Evolutionary conservation across 2,888 invertebrate species (phyloP).

Genomic region (Pasiphila rectangulata): DNA sequence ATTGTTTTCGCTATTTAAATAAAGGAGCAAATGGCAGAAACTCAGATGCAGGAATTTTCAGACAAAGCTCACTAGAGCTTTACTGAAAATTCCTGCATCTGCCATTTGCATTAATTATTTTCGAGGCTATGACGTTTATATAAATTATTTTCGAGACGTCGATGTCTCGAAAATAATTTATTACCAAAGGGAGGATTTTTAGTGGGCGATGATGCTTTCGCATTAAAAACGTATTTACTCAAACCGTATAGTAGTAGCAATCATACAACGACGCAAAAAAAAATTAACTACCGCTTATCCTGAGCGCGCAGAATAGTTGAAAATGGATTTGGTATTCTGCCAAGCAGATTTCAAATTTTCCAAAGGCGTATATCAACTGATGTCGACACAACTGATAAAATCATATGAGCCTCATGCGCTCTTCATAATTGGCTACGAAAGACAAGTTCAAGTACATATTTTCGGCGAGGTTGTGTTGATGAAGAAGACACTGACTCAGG

Average conservation of each 20-base stretch:
- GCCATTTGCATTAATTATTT: too few species aligned
- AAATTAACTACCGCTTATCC: constrained; percentile 21
- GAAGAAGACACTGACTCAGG: constrained; percentile 6
- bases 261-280: constrained; percentile 16
- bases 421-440: constrained; percentile 20
- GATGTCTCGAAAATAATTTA: constrained; percentile 20
- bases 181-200: constrained; percentile 21
- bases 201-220: constrained; percentile 22
- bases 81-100: too few species aligned
- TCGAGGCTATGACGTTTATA: too few species aligned
- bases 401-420: constrained; percentile 19
- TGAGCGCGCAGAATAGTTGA: constrained; percentile 19
- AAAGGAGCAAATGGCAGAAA: too few species aligned
- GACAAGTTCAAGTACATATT: constrained; percentile 2
- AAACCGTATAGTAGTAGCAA: constrained; percentile 12
- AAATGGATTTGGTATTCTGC: constrained; percentile 19
- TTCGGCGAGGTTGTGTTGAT: constrained; percentile 1
- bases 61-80: too few species aligned
- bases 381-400: constrained; percentile 15
- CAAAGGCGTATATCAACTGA: constrained; percentile 19
- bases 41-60: too few species aligned
- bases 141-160: too few species aligned
- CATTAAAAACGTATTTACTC: constrained; percentile 14
- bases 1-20: too few species aligned
- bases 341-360: constrained; percentile 22